Percentiles rank a stretch among this genome's conserved stretches.
phyloP scores from a whole-genome alignment of 2,797 vertebrate species.

The Squalus acanthias region DNA sequence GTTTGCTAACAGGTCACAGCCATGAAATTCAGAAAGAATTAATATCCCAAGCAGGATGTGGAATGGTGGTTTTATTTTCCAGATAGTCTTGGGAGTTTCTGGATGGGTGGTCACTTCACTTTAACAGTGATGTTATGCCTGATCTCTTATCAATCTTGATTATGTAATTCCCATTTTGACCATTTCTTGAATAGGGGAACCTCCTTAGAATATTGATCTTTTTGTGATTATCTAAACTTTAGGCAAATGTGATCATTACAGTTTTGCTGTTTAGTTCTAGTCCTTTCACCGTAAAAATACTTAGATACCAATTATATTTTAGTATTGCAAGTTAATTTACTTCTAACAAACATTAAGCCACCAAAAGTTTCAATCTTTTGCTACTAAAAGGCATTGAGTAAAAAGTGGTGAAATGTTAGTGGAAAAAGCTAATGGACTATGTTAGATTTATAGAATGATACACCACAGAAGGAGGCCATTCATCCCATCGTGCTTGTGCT shows the following conservation, averaged over 20 bases:
- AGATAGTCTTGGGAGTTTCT: conserved; percentile 7
- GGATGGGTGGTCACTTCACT: conserved; percentile 12
- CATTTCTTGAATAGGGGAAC: neutral
- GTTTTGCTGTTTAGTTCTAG: neutral
- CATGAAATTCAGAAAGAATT: neutral
- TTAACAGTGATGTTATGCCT: neutral
- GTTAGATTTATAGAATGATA: neutral
- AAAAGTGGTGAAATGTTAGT: neutral
- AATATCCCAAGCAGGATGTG: conserved; percentile 25
- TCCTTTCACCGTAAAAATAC: neutral
- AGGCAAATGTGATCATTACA: neutral
- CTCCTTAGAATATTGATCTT: neutral
- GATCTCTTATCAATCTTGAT: neutral
- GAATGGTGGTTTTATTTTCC: neutral
- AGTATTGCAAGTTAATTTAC: neutral
- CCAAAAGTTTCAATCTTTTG: neutral
- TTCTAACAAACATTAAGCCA: neutral
- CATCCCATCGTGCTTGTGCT: neutral
- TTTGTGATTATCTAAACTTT: neutral
- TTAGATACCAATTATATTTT: neutral
- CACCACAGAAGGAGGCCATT: neutral
- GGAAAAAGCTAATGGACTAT: neutral
- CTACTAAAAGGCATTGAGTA: neutral
- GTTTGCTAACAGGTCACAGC: neutral
- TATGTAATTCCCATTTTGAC: neutral